Evolutionary conservation across 2,113 vertebrate species (phyloP).

Genomic region (Corythaeola cristata): DNA sequence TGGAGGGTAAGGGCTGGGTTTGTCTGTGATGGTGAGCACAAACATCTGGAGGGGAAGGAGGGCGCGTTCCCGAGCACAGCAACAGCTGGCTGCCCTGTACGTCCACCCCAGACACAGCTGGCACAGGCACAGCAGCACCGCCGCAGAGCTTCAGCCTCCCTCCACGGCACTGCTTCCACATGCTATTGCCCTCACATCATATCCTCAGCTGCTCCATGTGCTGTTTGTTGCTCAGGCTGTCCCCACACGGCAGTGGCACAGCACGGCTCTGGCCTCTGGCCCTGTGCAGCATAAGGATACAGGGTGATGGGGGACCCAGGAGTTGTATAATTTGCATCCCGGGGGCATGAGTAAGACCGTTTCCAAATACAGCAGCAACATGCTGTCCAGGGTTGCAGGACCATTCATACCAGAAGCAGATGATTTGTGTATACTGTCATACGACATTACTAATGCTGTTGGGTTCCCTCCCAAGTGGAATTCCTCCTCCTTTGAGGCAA

Average conservation of each 20-base stretch:
- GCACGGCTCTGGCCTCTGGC: neutral
- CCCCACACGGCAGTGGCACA: neutral
- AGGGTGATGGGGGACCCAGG: neutral
- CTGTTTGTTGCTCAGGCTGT: neutral
- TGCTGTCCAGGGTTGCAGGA: neutral
- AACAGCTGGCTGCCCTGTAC: constrained; percentile 15
- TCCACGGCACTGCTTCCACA: neutral
- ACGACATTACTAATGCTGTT: neutral
- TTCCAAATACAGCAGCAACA: neutral
- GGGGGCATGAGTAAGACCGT: neutral
- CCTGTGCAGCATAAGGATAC: fast-evolving
- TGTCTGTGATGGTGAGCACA: neutral
- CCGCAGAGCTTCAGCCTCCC: neutral
- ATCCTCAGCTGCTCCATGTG: fast-evolving
- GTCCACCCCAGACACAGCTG: neutral
- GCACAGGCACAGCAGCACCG: neutral
- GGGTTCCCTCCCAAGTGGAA: neutral
- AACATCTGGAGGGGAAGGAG: constrained; percentile 41
- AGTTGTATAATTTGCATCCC: neutral
- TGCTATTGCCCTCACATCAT: fast-evolving
- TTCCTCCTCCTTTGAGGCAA: neutral
- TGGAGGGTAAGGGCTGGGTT: neutral
- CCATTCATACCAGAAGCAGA: neutral
- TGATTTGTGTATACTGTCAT: neutral
- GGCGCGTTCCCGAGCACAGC: neutral